These are phyloP conservation scores for Coregonus clupeaformis DNA, from an alignment of 2,113 vertebrate species.

Conservation along the genomic window DNA sequence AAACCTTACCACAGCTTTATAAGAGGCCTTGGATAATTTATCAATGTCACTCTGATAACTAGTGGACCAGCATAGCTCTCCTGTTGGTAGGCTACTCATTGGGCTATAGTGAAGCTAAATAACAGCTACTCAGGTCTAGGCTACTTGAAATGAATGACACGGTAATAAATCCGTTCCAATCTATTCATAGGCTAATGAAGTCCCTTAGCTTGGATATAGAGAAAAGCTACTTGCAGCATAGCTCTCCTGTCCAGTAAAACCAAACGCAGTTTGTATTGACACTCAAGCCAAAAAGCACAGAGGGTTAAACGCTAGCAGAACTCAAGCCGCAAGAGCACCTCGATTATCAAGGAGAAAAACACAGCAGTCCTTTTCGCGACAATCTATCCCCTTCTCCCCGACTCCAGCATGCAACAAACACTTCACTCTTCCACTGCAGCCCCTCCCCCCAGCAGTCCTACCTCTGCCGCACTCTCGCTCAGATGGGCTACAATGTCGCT, in stretches of 20 bases:
- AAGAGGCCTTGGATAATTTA: constrained; percentile 45
- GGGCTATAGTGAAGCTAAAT: no score
- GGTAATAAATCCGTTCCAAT: constrained; percentile 3
- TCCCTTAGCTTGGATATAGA: constrained; percentile 1
- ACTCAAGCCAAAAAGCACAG: constrained; percentile 22
- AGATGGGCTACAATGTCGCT: constrained; percentile 18
- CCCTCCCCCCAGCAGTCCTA: constrained; percentile 63
- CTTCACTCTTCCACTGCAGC: constrained; percentile 71
- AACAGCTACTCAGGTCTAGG: background rate
- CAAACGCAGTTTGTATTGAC: constrained; percentile 54
- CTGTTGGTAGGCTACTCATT: constrained; percentile 1
- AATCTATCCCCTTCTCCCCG: constrained; percentile 63
- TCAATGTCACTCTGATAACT: constrained; percentile 34
- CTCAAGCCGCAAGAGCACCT: constrained; percentile 54
- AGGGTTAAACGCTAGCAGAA: constrained; percentile 3
- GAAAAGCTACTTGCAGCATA: constrained; percentile 29
- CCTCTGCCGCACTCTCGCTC: constrained; percentile 51
- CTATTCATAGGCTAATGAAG: constrained; percentile 1
- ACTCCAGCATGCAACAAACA: constrained; percentile 62
- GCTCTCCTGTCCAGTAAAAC: constrained; percentile 51
- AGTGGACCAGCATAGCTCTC: constrained; percentile 17
- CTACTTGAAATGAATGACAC: constrained; percentile 9
- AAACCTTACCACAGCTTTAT: constrained; percentile 21
- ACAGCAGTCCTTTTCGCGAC: constrained; percentile 65
- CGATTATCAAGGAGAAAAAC: constrained; percentile 68